Base-by-base conservation (phyloP, 2,888 invertebrate species). In the Phrixothrix hirtus region DNA sequence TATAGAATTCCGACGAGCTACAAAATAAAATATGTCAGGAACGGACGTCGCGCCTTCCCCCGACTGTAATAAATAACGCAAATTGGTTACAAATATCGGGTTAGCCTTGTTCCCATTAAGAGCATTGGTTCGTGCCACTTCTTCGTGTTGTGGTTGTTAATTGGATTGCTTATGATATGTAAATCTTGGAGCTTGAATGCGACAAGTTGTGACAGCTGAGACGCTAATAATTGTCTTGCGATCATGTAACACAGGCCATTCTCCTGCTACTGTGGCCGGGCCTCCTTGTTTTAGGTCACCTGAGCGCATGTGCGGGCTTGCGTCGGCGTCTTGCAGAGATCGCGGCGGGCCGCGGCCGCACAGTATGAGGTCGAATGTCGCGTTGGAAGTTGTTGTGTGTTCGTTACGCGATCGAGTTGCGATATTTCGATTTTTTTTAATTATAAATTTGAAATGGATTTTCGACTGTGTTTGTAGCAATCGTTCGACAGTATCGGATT, bases 291-390 rank as follows among this genome's bases (percentile, higher is more conserved):
- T 44, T 27, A 32, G 30, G 27, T 30, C 32, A 31, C 35, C 42
- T 31, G 37, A 29, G 56, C 59, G 57, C 59, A 59, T 49, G 59
- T 45, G 56, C 51, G 44, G 26, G 31, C 31, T 26, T 45, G 48
- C 54, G 48, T 48, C 54, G 54, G 54, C 54, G 47, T 50, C 54
- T 46, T 53, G 51, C 48, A 47, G 53, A 31, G 51, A 42, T 44
- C 59, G 42, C 52, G 59, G 48, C 48, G 36, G 55, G 39, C 50
- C 57, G 48, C 57, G 57, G 44, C 43, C 47, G 55, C 59, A 54
- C 59, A 59, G 59, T 59, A 57, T 59, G 59, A 59, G 59, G 59
- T 59, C 59, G 59, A 34, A 42, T 41, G 53, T 44, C 30, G 36
- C 26, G 27, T 29, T 14, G 46, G 29, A 29, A 21, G 46, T 52